Conservation (phyloP, 2,113 vertebrate genomes). For the Stomatorhinus ivindoensis region DNA sequence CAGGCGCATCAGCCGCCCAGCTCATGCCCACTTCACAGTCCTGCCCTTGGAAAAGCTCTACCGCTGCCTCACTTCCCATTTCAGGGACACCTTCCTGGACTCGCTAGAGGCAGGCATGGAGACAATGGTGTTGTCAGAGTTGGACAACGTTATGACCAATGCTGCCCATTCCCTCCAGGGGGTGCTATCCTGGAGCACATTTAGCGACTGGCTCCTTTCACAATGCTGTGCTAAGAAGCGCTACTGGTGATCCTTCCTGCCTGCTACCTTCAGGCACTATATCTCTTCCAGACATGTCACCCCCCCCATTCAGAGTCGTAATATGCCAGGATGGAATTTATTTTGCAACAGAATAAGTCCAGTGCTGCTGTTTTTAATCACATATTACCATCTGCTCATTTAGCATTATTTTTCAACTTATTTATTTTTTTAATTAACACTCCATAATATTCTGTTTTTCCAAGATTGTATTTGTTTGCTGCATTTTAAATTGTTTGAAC, state of each 20-base stretch:
- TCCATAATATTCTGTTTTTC: not conserved
- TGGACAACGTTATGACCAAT: not conserved
- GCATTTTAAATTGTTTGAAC: not conserved
- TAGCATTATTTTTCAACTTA: not conserved
- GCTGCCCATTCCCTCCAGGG: not conserved
- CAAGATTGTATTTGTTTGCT: not conserved
- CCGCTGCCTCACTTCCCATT: not conserved
- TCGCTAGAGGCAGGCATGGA: not conserved
- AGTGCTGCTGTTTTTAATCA: not conserved
- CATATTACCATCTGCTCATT: not conserved
- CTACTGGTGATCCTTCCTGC: not conserved
- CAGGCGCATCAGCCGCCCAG: too few species aligned
- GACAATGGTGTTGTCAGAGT: not conserved
- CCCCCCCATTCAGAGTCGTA: not conserved
- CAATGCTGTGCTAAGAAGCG: not conserved
- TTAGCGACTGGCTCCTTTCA: not conserved
- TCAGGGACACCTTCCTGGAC: not conserved
- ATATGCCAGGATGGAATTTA: not conserved
- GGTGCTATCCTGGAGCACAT: not conserved
- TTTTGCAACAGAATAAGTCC: not conserved
- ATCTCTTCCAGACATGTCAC: not conserved
- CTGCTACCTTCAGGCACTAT: not conserved
- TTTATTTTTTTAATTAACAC: not conserved
- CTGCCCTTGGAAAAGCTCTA: not conserved
- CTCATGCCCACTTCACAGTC: not conserved